These are phyloP conservation scores for Abrostola triplasia DNA, from an alignment of 2,888 invertebrate species.

Conservation along the genomic window DNA sequence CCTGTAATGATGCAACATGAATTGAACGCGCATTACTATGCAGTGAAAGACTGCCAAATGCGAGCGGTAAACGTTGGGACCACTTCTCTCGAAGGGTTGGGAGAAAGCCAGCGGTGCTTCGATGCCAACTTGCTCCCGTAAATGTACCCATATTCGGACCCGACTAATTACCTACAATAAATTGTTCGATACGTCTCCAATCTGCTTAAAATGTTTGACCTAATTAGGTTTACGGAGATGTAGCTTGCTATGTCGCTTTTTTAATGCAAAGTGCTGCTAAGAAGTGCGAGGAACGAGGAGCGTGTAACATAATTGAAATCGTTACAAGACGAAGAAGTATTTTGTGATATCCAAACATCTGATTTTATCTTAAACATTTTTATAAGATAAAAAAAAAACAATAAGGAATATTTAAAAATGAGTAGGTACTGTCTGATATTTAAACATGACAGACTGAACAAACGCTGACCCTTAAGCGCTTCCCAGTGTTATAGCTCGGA, in stretches of 20 bases:
- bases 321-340: neutral
- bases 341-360: neutral
- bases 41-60: conserved; percentile 81
- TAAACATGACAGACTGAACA: no score
- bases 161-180: conserved; percentile 63
- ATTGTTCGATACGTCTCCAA: conserved; percentile 55
- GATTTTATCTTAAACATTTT: no score
- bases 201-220: conserved; percentile 49
- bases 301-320: neutral
- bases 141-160: conserved; percentile 66
- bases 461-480: no score
- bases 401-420: no score
- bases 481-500: no score
- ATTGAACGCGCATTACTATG: conserved; percentile 74
- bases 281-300: neutral
- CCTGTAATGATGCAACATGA: conserved; percentile 66
- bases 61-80: conserved; percentile 76
- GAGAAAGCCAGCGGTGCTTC: conserved; percentile 67
- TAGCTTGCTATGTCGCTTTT: conserved; percentile 16
- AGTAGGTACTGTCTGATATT: no score
- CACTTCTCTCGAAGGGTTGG: conserved; percentile 72
- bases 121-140: conserved; percentile 70
- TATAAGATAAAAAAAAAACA: no score
- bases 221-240: conserved; percentile 37
- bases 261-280: conserved; percentile 4